Conservation (phyloP, 2,888 invertebrate species). For the Sphaeridia pumilis region DNA sequence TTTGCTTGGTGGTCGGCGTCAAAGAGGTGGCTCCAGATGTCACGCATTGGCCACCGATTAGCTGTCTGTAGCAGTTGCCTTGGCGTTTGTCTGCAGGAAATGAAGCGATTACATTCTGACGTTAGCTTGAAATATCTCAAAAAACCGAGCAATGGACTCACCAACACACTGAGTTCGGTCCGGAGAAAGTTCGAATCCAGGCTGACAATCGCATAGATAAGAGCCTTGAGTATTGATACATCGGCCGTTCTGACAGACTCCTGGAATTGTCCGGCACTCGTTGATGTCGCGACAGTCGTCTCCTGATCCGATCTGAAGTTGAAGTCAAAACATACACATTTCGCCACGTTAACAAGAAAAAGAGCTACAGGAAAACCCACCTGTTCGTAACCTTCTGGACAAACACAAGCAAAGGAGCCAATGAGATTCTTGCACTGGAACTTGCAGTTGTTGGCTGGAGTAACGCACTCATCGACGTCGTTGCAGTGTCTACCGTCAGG, state of each 20-base stretch:
- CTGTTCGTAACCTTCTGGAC: constrained; percentile 46
- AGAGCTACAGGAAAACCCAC: too few relatives aligned
- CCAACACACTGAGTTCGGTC: constrained; percentile 67
- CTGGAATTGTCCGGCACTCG: constrained; percentile 54
- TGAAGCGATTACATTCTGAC: too few relatives aligned
- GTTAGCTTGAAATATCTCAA: too few relatives aligned
- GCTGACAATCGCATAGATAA: constrained; percentile 64
- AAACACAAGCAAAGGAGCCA: constrained; percentile 73
- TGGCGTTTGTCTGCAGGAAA: constrained; percentile 60
- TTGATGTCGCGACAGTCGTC: constrained; percentile 68
- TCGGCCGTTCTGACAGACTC: constrained; percentile 59
- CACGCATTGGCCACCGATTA: constrained; percentile 50
- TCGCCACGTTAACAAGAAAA: too few relatives aligned
- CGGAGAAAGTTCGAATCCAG: constrained; percentile 58
- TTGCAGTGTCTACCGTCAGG: constrained; percentile 70
- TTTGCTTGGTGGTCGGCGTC: constrained; percentile 49
- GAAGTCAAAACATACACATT: too few relatives aligned
- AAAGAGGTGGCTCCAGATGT: constrained; percentile 45
- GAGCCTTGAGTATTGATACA: constrained; percentile 68
- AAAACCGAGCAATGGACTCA: too few relatives aligned
- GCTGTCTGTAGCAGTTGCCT: constrained; percentile 60
- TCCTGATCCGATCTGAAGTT: constrained; percentile 41
- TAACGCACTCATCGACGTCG: constrained; percentile 78
- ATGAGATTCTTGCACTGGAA: constrained; percentile 75
- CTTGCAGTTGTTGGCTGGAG: constrained; percentile 62